Evolutionary conservation across 2,888 invertebrate species (phyloP).

Genomic region (Scaptomyza polygonia): DNA sequence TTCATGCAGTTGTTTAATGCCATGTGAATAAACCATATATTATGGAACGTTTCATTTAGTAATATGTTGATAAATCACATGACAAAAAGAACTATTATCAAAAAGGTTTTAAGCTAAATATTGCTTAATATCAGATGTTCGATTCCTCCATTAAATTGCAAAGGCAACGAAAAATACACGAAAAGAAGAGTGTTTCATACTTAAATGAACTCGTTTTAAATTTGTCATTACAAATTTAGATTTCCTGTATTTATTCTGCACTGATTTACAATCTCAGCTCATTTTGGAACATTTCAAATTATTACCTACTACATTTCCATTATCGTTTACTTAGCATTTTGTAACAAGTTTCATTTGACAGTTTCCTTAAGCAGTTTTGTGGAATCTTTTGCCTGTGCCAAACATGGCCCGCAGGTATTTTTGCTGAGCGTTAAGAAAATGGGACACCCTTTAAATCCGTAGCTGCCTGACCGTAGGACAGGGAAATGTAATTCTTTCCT

Average conservation of each 20-base stretch:
- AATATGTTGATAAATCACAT: conserved; percentile 53
- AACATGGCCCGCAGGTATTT: conserved; percentile 43
- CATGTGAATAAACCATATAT: conserved; percentile 55
- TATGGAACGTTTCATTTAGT: conserved; percentile 22
- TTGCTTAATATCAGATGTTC: too few relatives aligned
- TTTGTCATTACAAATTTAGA: too few relatives aligned
- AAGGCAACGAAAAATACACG: too few relatives aligned
- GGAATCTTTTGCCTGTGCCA: conserved; percentile 20
- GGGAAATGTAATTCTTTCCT: conserved; percentile 35
- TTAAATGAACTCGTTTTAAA: too few relatives aligned
- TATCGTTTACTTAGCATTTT: conserved; percentile 9
- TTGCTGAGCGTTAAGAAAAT: conserved; percentile 1
- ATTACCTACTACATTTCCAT: conserved; percentile 22
- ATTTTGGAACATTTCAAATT: conserved; percentile 16
- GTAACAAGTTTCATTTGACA: conserved; percentile 1
- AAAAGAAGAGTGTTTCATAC: too few relatives aligned
- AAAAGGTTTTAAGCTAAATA: too few relatives aligned
- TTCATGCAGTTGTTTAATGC: conserved; percentile 21
- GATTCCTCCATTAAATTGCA: too few relatives aligned
- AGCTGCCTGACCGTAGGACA: conserved; percentile 37
- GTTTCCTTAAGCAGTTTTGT: conserved; percentile 7
- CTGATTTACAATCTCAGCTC: conserved; percentile 1
- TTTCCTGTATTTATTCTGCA: too few relatives aligned
- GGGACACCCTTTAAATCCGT: conserved; percentile 31
- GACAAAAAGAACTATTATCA: conserved; percentile 21